Base-by-base conservation (phyloP, 2,888 invertebrate species). In the Eristalis pertinax region DNA sequence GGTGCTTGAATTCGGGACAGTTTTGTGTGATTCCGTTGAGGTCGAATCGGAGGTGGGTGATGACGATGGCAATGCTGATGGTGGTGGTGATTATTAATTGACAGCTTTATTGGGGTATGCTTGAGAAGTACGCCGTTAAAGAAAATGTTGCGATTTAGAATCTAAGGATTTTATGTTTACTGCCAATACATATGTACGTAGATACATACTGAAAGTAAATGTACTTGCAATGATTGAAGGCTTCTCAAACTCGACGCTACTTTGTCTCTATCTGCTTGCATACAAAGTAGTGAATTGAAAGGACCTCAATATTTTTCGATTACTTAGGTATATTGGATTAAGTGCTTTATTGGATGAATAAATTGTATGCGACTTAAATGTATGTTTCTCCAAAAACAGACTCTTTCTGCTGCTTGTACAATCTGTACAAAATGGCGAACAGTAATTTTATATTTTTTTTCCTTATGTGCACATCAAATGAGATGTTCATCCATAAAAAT, bases 31-130 rank as follows among this genome's bases (percentile, higher is more conserved):
- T 19, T 56, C 22, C 50, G 29, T 13, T 43, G n/a, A 64, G 5
- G 35, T 35, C 35, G 63, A 60, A 11, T 38, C n/a, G 76, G 72
- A 50, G 69, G 70, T 75, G 32, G 87, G 80, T 78, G 19, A 19
- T 19, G 50, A 19, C 19, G 32, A 32, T 19, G 50, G 50, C 19
- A 8, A 32, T 19, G 50, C 19, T 8, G 50, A 89, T 89, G 89
- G 84, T 76, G 74, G 86, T 81, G 85, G 90, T 89, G 84, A 89
- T 89, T 90, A 90, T 91, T 91, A 92, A 91, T 92, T 91, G 91
- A 91, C 91, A 91, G 91, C 90, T 91, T 91, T 82, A 89, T 86
- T 89, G 89, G 88, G 88, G 88, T 70, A 82, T 89, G 77, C 77
- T 78, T 7, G n/a, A 15, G 60, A 22, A 67, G 43, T 73, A 68